phyloP scores from a whole-genome alignment of 2,797 vertebrate genomes.

The Gadopsis marmoratus region DNA sequence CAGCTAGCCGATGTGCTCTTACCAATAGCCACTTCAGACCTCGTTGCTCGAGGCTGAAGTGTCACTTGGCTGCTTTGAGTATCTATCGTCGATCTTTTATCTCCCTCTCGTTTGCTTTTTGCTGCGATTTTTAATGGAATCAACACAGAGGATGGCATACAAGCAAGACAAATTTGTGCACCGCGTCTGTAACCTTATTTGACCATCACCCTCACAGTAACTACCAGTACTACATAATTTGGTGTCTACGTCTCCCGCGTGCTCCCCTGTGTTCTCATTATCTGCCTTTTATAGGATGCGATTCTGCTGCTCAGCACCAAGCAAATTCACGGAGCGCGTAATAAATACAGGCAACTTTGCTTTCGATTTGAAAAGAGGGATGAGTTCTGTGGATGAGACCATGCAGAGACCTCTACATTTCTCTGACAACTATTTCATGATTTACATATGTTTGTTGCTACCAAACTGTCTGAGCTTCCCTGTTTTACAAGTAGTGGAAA shows the following conservation, averaged over 20 bases:
- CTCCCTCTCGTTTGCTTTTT: constrained; percentile 40
- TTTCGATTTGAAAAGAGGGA: constrained; percentile 48
- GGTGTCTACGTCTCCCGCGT: constrained; percentile 62
- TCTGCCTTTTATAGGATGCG: constrained; percentile 68
- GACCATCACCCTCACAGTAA: constrained; percentile 54
- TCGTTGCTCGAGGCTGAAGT: constrained; percentile 54
- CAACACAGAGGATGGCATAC: constrained; percentile 40
- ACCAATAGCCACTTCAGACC: constrained; percentile 67
- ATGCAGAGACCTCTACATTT: constrained; percentile 1
- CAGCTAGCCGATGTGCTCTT: constrained; percentile 47
- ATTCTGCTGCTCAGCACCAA: constrained; percentile 70
- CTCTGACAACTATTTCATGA: background rate
- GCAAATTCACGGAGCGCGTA: constrained; percentile 64
- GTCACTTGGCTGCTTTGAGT: constrained; percentile 67
- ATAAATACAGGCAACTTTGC: constrained; percentile 56
- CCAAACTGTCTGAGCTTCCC: background rate
- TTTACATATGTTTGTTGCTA: constrained; percentile 9
- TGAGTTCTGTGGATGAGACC: constrained; percentile 12
- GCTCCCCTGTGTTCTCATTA: constrained; percentile 83
- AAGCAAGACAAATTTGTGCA: constrained; percentile 48
- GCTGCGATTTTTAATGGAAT: constrained; percentile 46
- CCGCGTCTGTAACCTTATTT: constrained; percentile 47
- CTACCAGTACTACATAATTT: constrained; percentile 62
- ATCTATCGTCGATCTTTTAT: constrained; percentile 43
- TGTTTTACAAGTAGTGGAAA: background rate